These are phyloP conservation scores for Halocynthia roretzi DNA, from an alignment of 23 tunicate species.

Conservation along the genomic window DNA sequence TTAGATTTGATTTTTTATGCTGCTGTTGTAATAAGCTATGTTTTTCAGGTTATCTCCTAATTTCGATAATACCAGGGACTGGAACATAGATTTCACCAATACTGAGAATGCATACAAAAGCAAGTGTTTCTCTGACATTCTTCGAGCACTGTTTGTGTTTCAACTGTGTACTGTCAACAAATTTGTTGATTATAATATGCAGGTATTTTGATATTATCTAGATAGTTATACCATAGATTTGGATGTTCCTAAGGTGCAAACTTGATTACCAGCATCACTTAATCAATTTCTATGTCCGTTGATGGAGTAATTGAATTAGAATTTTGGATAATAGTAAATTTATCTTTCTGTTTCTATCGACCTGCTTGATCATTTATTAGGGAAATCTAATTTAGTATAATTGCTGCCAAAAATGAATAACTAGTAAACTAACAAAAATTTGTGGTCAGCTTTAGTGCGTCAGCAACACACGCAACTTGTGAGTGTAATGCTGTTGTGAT, in stretches of 20 bases:
- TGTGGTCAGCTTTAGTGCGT: too few relatives aligned
- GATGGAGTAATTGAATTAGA: too few relatives aligned
- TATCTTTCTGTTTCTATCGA: not conserved
- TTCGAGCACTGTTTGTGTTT: constrained; percentile 53
- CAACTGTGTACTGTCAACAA: constrained; percentile 40
- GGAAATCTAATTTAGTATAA: too few relatives aligned
- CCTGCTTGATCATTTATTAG: too few relatives aligned
- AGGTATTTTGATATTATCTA: constrained; percentile 42
- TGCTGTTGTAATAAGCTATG: too few relatives aligned
- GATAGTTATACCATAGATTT: not conserved
- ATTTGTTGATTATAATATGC: constrained; percentile 55
- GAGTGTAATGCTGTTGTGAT: too few relatives aligned
- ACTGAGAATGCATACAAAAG: constrained; percentile 53
- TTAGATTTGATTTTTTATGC: too few relatives aligned
- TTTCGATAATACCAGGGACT: not conserved
- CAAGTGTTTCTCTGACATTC: constrained; percentile 47
- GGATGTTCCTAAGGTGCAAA: not conserved
- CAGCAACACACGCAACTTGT: too few relatives aligned
- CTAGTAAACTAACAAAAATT: too few relatives aligned
- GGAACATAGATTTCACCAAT: constrained; percentile 66
- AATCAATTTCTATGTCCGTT: too few relatives aligned
- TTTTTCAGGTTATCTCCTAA: not conserved
- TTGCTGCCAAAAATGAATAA: too few relatives aligned
- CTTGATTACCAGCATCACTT: not conserved
- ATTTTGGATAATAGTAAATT: too few relatives aligned